Conservation (phyloP, 2,888 invertebrate genomes). For the Lymantria monacha region DNA sequence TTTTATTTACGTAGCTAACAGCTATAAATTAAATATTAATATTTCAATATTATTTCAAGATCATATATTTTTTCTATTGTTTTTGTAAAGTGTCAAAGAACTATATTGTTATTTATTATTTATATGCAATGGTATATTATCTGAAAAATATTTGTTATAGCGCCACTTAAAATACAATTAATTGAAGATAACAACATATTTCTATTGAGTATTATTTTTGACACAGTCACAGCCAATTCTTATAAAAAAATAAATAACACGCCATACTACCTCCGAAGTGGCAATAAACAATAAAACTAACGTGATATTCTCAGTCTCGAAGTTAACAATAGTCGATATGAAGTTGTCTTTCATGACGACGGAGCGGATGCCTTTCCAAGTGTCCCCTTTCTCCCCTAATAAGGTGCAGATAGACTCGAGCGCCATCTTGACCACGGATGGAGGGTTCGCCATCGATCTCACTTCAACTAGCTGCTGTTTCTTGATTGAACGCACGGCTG, state of each 20-base stretch:
- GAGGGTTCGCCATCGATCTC: conserved; percentile 96
- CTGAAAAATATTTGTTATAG: no score
- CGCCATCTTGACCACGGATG: conserved; percentile 95
- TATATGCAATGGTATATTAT: no score
- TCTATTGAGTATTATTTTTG: not conserved
- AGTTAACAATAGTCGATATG: conserved; percentile 96
- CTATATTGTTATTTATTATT: no score
- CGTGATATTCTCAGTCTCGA: conserved; percentile 95
- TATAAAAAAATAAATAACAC: conserved; percentile 7
- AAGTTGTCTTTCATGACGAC: conserved; percentile 97
- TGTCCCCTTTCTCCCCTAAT: conserved; percentile 93
- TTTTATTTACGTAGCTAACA: not conserved
- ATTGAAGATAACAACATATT: no score
- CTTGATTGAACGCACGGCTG: conserved; percentile 97
- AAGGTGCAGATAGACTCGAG: conserved; percentile 97
- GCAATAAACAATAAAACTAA: conserved; percentile 85
- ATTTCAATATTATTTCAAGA: no score
- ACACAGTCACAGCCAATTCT: not conserved
- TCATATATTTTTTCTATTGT: no score
- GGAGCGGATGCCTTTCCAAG: conserved; percentile 96
- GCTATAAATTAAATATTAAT: no score
- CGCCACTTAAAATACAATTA: no score
- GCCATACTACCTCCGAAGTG: conserved; percentile 34
- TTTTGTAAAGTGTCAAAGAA: no score
- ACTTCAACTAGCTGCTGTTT: conserved; percentile 98